Evolutionary conservation across 2,888 invertebrate species (phyloP).

Genomic region (Metopia argyrocephala): DNA sequence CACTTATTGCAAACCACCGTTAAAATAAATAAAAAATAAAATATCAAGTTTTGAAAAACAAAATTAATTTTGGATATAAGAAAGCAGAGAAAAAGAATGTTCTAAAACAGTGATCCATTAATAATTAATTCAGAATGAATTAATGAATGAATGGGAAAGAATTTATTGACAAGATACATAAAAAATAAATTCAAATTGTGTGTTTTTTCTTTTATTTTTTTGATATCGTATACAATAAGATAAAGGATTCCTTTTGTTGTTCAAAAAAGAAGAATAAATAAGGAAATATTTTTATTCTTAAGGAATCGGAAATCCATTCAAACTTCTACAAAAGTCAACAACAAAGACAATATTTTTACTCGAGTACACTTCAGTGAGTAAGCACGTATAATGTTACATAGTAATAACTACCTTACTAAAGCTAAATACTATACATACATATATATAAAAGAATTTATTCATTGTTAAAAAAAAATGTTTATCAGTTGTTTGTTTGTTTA

Average conservation of each 20-base stretch:
- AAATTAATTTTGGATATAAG: no score
- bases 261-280: not conserved
- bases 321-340: not conserved
- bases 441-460: not conserved
- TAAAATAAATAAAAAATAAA: not conserved
- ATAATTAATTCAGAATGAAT: no score
- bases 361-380: not conserved
- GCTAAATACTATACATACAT: no score
- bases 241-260: not conserved
- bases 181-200: no score
- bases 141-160: no score
- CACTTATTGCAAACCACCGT: not conserved
- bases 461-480: no score
- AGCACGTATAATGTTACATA: constrained; percentile 12
- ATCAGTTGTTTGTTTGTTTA: no score
- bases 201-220: no score
- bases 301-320: constrained; percentile 40
- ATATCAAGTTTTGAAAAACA: no score
- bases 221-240: not conserved
- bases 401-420: not conserved
- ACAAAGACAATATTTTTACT: constrained; percentile 18
- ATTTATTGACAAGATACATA: no score
- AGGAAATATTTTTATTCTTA: constrained; percentile 4
- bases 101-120: no score
- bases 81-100: no score